Percentiles rank a stretch among this genome's conserved stretches.
Evolutionary conservation across 2,888 invertebrate species (phyloP).

Genomic region (Amphipyra tragopoginis): DNA sequence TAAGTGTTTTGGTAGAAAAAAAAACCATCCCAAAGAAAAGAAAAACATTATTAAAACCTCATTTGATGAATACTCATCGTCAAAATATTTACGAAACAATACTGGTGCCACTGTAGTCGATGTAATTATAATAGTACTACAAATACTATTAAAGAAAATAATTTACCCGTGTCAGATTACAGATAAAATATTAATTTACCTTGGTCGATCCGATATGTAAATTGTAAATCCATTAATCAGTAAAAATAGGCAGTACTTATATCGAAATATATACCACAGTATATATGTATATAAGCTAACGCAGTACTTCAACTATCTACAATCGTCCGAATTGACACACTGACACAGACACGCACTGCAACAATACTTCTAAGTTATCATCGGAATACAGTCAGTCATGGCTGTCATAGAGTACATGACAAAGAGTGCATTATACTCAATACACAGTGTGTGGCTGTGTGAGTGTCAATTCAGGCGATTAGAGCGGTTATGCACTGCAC

Average conservation of each 20-base stretch:
- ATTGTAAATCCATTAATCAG: conserved; percentile 41
- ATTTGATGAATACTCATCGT: conserved; percentile 34
- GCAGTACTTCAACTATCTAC: too few species aligned
- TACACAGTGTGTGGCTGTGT: too few species aligned
- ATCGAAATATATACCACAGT: conserved; percentile 33
- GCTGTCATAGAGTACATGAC: too few species aligned
- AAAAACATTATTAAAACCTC: conserved; percentile 31
- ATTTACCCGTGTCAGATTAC: conserved; percentile 30
- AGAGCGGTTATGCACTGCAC: too few species aligned
- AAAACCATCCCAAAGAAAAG: background rate
- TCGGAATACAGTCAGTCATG: too few species aligned
- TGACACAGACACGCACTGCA: too few species aligned
- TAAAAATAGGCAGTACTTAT: conserved; percentile 34
- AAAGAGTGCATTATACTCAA: too few species aligned
- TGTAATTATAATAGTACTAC: too few species aligned
- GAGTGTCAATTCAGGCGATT: too few species aligned
- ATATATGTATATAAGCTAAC: too few species aligned
- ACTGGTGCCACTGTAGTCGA: conserved; percentile 52
- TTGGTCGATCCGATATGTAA: conserved; percentile 27
- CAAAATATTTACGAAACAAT: conserved; percentile 26
- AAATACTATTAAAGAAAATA: conserved; percentile 12
- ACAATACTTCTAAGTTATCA: too few species aligned
- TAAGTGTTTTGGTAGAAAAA: conserved; percentile 30
- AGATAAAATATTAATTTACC: conserved; percentile 24
- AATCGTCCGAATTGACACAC: too few species aligned